Percentiles rank a stretch among this genome's conserved stretches.
Conservation (phyloP, 2,797 vertebrate genomes). For the Podarcis siculus region DNA sequence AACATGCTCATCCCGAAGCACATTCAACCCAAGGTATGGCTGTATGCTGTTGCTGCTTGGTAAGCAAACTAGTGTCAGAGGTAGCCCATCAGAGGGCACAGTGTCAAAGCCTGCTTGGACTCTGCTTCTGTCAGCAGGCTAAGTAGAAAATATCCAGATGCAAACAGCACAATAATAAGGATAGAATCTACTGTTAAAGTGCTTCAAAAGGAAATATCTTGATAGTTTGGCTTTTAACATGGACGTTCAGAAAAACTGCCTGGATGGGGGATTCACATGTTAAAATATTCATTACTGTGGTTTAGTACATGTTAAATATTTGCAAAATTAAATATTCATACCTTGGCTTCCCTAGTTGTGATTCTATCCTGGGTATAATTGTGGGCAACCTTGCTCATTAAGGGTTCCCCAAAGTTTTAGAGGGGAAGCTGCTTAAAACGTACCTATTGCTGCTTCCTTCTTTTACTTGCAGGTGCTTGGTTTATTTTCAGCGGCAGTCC, state of each 20-base stretch:
- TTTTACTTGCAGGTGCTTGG: conserved; percentile 48
- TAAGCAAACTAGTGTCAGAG: too few species aligned
- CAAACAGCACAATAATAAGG: neutral
- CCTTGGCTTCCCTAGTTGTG: too few species aligned
- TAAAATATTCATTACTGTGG: neutral
- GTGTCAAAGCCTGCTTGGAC: neutral
- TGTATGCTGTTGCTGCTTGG: neutral
- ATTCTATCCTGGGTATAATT: neutral
- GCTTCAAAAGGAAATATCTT: neutral
- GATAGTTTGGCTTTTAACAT: neutral
- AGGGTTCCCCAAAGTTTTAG: conserved; percentile 21
- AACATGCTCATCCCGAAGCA: too few species aligned
- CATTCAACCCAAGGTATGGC: too few species aligned
- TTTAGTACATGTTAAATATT: conserved; percentile 2
- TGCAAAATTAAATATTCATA: neutral
- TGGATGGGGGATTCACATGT: neutral
- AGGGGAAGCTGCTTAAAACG: conserved; percentile 24
- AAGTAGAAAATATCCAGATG: neutral
- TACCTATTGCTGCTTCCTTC: conserved; percentile 44
- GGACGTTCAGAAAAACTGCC: neutral
- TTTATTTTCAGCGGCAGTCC: conserved; percentile 51
- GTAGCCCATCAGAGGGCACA: neutral
- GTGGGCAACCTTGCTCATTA: conserved; percentile 18
- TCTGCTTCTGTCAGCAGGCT: neutral
- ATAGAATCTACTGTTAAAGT: neutral